Evolutionary conservation across 2,113 vertebrate genomes (phyloP).

Genomic region (Chitala chitala): DNA sequence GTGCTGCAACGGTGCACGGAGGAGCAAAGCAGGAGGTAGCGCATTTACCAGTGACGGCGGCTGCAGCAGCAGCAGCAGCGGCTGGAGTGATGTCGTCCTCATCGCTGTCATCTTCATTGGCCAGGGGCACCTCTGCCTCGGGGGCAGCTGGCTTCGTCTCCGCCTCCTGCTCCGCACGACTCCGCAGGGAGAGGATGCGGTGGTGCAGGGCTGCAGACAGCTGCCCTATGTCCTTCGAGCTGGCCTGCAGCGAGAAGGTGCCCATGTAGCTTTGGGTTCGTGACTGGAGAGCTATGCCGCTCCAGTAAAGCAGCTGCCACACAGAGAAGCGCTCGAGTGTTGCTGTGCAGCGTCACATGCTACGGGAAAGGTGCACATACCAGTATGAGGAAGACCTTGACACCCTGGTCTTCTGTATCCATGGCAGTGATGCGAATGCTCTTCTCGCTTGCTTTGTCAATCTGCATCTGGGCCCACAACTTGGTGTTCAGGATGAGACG

Average conservation of each 20-base stretch:
- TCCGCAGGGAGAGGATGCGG: constrained; percentile 87
- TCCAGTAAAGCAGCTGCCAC: neutral
- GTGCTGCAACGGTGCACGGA: neutral
- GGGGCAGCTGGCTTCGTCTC: constrained; percentile 64
- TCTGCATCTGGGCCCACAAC: constrained; percentile 99
- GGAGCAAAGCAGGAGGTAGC: neutral
- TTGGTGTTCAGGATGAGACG: constrained; percentile 97
- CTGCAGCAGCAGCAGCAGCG: constrained; percentile 53
- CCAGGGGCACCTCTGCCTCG: constrained; percentile 58
- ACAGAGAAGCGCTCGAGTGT: neutral
- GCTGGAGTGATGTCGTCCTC: constrained; percentile 62
- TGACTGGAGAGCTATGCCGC: neutral
- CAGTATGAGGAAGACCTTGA: constrained; percentile 97
- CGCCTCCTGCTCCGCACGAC: constrained; percentile 79
- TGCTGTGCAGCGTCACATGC: neutral
- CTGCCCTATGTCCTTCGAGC: constrained; percentile 94
- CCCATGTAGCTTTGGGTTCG: neutral
- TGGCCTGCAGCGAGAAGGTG: constrained; percentile 64
- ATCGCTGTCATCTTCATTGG: constrained; percentile 74
- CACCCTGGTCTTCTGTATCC: constrained; percentile 96
- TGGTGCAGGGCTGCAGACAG: constrained; percentile 90
- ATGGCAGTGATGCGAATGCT: constrained; percentile 94
- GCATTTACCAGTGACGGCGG: constrained; percentile 54
- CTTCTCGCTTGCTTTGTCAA: constrained; percentile 97
- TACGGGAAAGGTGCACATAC: constrained; percentile 49